phyloP scores from a whole-genome alignment of 2,113 vertebrate species.

The Erythrocercus mccallii region DNA sequence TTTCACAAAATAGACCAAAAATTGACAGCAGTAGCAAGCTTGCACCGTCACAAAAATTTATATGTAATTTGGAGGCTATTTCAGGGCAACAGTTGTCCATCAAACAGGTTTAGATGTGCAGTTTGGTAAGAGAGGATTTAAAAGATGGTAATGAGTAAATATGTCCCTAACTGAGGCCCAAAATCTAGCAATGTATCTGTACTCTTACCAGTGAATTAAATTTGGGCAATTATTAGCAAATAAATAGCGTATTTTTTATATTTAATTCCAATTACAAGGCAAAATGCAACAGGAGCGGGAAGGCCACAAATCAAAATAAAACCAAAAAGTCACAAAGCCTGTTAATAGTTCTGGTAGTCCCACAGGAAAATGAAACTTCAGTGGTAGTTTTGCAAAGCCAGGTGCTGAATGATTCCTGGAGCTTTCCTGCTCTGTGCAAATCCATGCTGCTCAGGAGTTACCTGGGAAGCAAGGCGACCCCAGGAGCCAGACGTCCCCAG shows the following conservation, averaged over 20 bases:
- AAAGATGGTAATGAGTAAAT: background rate
- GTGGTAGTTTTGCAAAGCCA: background rate
- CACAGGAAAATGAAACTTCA: background rate
- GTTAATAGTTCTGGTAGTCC: background rate
- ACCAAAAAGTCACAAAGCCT: background rate
- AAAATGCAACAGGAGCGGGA: background rate
- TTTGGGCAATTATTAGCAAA: background rate
- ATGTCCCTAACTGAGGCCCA: too few relatives aligned
- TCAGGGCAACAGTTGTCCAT: background rate
- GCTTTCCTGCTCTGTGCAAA: background rate
- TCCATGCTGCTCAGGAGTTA: background rate
- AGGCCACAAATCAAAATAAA: background rate
- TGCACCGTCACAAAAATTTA: background rate
- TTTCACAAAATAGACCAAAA: background rate
- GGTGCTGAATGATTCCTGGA: background rate
- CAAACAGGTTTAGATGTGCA: background rate
- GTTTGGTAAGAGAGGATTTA: background rate
- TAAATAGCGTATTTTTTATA: accelerated
- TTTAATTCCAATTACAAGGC: background rate
- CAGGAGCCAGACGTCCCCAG: background rate
- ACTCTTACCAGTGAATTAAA: background rate
- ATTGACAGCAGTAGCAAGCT: background rate
- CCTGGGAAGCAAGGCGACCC: background rate
- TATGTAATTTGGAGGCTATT: background rate
- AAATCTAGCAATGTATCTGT: background rate